Evolutionary conservation across 2,113 vertebrate genomes (phyloP), one percentile per base, ranked within the genome.

Genomic region (Potamarius usumacintae): DNA sequence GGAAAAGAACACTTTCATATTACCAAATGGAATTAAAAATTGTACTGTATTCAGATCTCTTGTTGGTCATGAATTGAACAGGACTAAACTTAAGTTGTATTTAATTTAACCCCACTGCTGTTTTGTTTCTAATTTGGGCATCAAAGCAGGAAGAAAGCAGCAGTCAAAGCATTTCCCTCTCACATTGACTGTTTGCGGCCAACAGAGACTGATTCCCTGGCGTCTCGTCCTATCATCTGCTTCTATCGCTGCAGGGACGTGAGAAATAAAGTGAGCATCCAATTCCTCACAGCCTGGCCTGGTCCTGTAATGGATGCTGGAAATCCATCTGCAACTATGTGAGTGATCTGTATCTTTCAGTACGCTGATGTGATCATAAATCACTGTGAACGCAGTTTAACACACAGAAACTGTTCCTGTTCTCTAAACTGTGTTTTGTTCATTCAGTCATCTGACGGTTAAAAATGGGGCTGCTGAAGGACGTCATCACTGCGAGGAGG

Each of bases 291-390:
- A 69, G 72, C 79, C 57, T 77, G 30, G 30, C 10, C 83, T 77
- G 67, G 69, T 69, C 77, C 78, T 34, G 48, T 83, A 84, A 69
- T 77, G 90, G 90, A 95, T 93, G 92, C 85, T 50, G 10, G 78
- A 69, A 87, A 93, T 93, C 93, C 91, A 93, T 92, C 92, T 83
- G 78, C 87, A 42, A 84, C 91, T 89, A 25, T 27, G 86, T 12
- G 82, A 88, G 86, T 71, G 50, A 89, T 85, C 88, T 83, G 62
- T 89, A 90, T 92, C 90, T 63, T 82, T 93, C 91, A 91, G 84
- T 62, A 88, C 25, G 69, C 91, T 92, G 91, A 60, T 85, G 90
- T n/a, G 67, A 86, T 94, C 93, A 94, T 93, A 50, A 92, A 94
- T 94, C 82, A 92, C 88, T 80, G 55, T 8, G 30, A 86, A 85